Base-by-base conservation (phyloP, 2,888 invertebrate genomes). In the Drosophila lacicola region DNA sequence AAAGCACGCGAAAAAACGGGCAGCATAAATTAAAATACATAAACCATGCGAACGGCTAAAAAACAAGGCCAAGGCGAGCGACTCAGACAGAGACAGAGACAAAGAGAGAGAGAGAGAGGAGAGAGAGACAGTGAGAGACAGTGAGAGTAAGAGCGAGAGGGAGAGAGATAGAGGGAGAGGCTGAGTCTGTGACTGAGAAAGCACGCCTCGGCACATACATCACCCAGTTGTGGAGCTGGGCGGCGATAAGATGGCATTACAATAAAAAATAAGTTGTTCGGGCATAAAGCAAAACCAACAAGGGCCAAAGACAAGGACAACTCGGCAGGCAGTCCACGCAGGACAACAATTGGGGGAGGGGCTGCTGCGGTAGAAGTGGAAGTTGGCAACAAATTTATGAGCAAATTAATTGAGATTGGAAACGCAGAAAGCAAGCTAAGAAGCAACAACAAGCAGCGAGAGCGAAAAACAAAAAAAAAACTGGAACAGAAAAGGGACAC, bases 401-500 rank as follows among this genome's bases (percentile, higher is more conserved):
- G 80, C 89, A 87, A 88, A 90, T 90, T 88, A 90, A 88, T 88
- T 88, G 90, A 88, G 90, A 90, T 90, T 89, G 90, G 82, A 90
- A 80, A 88, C 77, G 74, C 78, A 79, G 76, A 76, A 86, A 73
- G 85, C 81, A 76, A 77, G 64, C 76, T 66, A 70, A 56, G 65
- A 25, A 63, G 49, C 54, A 66, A 47, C 51, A 64, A 46, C 37
- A 63, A 45, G 39, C 54, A 56, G 6, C 45, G 37, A 21, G n/a
- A 33, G 2, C 11, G 14, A 14, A 11, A 14, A n/a, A 11, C n/a
- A 37, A 39, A 62, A 46, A 60, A 19, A 36, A 42, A 45, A 47
- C n/a, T 4, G 29, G 29, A 29, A 29, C 29, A 29, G 25, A 60
- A 34, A 50, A 50, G 50, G 44, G 56, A 61, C 39, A 36, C 42